Evolutionary conservation across 1,140 invertebrate species (phyloP).

Genomic region (Drosophila malerkotliana): DNA sequence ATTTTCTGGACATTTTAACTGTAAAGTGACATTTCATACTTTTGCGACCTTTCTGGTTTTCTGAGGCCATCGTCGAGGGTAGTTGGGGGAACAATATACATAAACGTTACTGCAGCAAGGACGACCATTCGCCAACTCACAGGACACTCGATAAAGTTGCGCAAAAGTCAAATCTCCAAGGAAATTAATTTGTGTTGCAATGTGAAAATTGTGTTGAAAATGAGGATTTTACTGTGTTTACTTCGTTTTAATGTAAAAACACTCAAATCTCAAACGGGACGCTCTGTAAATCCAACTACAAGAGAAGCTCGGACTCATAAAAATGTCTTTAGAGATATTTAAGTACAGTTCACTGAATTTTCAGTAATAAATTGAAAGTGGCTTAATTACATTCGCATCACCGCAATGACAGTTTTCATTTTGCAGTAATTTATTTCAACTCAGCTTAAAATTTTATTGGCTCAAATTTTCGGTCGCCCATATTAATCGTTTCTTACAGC

Average conservation of each 20-base stretch:
- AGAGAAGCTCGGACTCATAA: background rate
- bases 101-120: constrained; percentile 69
- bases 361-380: background rate
- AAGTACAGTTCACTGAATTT: background rate
- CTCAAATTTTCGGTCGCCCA: background rate
- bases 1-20: constrained; percentile 77
- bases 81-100: constrained; percentile 64
- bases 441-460: background rate
- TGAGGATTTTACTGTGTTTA: constrained; percentile 53
- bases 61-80: constrained; percentile 1
- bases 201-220: constrained; percentile 76
- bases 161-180: constrained; percentile 74
- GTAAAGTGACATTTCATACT: constrained; percentile 73
- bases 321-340: too few species aligned
- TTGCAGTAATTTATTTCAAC: background rate
- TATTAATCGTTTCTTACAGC: too few species aligned
- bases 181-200: constrained; percentile 81
- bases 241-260: constrained; percentile 13
- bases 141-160: constrained; percentile 74
- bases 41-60: constrained; percentile 47
- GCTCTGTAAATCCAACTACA: background rate
- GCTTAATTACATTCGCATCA: background rate
- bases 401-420: background rate
- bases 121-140: constrained; percentile 32
- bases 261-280: background rate